These are phyloP conservation scores for Myopa tessellatipennis DNA, from an alignment of 2,888 invertebrate genomes.

Conservation along the genomic window DNA sequence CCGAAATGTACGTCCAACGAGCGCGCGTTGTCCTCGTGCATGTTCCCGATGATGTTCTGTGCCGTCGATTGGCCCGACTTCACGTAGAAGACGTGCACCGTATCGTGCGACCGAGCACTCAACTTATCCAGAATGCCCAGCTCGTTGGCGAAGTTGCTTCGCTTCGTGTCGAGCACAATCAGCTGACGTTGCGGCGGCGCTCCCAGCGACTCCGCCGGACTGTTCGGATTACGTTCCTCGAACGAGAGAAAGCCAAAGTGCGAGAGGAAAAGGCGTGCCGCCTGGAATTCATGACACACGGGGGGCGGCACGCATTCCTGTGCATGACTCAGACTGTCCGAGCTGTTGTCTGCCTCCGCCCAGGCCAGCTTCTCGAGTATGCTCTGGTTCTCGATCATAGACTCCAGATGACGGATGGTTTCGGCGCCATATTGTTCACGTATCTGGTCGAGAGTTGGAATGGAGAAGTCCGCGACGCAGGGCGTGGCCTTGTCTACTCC, in stretches of 20 bases:
- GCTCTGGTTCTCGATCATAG: slow-evolving; percentile 79
- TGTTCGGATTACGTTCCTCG: slow-evolving; percentile 68
- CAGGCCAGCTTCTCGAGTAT: slow-evolving; percentile 71
- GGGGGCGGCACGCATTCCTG: slow-evolving; percentile 84
- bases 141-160: slow-evolving; percentile 80
- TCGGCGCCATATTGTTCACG: slow-evolving; percentile 71
- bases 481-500: slow-evolving; percentile 81
- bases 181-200: slow-evolving; percentile 60
- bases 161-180: slow-evolving; percentile 65
- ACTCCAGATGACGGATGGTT: slow-evolving; percentile 74
- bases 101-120: slow-evolving; percentile 88
- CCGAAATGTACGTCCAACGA: slow-evolving; percentile 71
- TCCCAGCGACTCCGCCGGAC: slow-evolving; percentile 58
- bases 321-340: slow-evolving; percentile 69
- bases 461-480: slow-evolving; percentile 90
- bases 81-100: slow-evolving; percentile 94
- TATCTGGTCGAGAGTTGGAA: slow-evolving; percentile 87
- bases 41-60: slow-evolving; percentile 78
- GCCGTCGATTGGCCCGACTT: slow-evolving; percentile 84
- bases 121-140: slow-evolving; percentile 86
- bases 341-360: slow-evolving; percentile 68
- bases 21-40: slow-evolving; percentile 62
- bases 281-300: slow-evolving; percentile 93
- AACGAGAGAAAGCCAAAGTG: slow-evolving; percentile 92
- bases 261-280: slow-evolving; percentile 92